A percentile compares a stretch with the other conserved stretches of the same genome.
phyloP scores from a whole-genome alignment of 2,797 vertebrate species.

The Uromys caudimaculatus region DNA sequence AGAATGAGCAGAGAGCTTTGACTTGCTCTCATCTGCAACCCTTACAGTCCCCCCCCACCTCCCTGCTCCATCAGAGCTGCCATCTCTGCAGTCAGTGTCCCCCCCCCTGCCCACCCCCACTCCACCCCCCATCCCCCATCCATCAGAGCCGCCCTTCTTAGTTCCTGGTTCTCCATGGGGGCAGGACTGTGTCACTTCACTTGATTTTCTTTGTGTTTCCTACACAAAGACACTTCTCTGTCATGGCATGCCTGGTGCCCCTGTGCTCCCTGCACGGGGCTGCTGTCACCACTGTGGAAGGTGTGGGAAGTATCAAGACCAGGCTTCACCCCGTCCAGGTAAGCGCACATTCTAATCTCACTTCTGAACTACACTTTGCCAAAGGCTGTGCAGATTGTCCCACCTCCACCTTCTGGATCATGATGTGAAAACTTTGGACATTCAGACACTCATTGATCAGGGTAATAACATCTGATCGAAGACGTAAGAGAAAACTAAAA shows the following conservation, averaged over 20 bases:
- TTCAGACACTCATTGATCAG: not conserved
- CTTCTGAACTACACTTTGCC: not conserved
- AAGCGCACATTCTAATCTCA: not conserved
- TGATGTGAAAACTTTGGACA: not conserved
- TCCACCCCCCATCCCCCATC: not conserved
- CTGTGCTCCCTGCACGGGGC: slow-evolving; percentile 90
- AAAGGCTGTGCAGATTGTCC: not conserved
- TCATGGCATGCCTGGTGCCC: slow-evolving; percentile 91
- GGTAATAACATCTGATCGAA: not conserved
- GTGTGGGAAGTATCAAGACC: slow-evolving; percentile 91
- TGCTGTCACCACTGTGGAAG: slow-evolving; percentile 92
- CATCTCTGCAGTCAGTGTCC: not conserved
- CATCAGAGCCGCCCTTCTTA: not conserved
- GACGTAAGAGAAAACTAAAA: slow-evolving; percentile 10
- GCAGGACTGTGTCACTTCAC: not conserved
- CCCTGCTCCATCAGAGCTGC: not conserved
- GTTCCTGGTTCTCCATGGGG: not conserved
- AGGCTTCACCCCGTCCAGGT: slow-evolving; percentile 93
- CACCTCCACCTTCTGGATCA: not conserved
- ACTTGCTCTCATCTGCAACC: not conserved
- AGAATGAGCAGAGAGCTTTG: not conserved
- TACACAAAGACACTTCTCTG: slow-evolving; percentile 88
- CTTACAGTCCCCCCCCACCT: not conserved
- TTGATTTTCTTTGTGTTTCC: slow-evolving; percentile 73
- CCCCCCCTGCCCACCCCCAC: too few relatives aligned